Evolutionary conservation across 2,797 vertebrate species (phyloP), one percentile per base, ranked within the genome.

Genomic region (Odontamblyopus lacepedii): DNA sequence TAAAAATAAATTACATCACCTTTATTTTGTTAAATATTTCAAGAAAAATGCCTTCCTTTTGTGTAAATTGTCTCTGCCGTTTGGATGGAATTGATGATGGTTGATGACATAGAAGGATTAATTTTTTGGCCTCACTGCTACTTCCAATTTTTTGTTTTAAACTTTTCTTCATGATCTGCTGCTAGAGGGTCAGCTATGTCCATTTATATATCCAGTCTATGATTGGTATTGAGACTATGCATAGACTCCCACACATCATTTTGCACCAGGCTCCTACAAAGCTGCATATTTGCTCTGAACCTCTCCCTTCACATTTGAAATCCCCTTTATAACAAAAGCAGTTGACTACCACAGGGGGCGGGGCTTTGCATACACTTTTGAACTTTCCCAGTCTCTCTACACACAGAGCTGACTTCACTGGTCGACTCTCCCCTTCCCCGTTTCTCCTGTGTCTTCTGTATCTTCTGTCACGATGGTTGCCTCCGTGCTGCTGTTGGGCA

Each of bases 391-490:
- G 29, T 18, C 16, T 19, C 60, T 61, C 15, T 32, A 29, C 5
- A 2, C 12, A 2, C 12, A 0, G n/a, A 2, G 5, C 5, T 18
- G 13, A 59, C 23, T 59, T 59, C 3, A 59, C 51, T 19, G 16
- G 1, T 4, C 23, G 23, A 9, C 11, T 1, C 6, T 48, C 48
- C 27, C 30, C 38, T 44, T 2, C 23, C 55, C 23, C 0, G 5
- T 26, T 23, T 57, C 19, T 57, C 11, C 38, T 4, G 5, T 44
- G 3, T 13, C 16, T 27, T 6, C 19, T 15, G 11, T 23, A 59
- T 27, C 41, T 51, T 2, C 29, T 11, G 44, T 61, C 55, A 80
- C 29, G 71, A 91, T 92, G 87, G 72, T 88, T 41, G 32, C 35
- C 8, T 72, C 78, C 12, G 0, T 82, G 5, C 8, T 89, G 61